phyloP scores from a whole-genome alignment of 2,888 invertebrate species.

The Clistopyga incitator region DNA sequence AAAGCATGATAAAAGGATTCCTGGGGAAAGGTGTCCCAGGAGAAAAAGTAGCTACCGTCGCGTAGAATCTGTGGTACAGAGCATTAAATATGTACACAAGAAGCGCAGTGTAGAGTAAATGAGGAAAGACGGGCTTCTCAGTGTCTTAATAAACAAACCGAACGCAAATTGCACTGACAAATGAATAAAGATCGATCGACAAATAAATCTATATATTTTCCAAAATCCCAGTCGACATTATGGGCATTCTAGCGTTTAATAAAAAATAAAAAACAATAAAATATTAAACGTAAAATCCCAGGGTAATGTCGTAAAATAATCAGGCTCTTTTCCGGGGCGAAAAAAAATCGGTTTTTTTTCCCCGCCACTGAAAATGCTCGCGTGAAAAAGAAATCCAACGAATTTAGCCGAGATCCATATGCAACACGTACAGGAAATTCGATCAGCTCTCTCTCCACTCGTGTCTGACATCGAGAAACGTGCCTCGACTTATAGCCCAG shows the following conservation, averaged over 20 bases:
- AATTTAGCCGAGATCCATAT: neutral
- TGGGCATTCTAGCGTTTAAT: neutral
- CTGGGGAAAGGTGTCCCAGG: neutral
- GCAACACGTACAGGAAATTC: conserved; percentile 51
- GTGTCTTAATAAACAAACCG: neutral
- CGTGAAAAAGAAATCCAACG: neutral
- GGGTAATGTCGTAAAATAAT: too few species aligned
- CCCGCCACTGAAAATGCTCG: neutral
- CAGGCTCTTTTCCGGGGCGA: too few species aligned
- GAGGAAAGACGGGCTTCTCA: neutral
- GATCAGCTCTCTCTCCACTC: conserved; percentile 41
- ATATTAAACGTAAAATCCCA: too few species aligned
- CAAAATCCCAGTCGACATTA: neutral
- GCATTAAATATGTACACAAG: neutral
- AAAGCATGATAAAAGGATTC: conserved; percentile 1
- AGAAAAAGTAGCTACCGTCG: neutral
- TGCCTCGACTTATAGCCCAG: conserved; percentile 46
- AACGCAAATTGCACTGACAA: neutral
- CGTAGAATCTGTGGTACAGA: neutral
- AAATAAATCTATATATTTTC: neutral
- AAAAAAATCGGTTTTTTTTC: neutral
- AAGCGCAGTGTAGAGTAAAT: neutral
- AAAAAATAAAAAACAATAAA: too few species aligned
- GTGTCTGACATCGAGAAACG: conserved; percentile 55
- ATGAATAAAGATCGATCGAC: neutral